Percentiles rank a stretch among this genome's conserved stretches.
phyloP scores from a whole-genome alignment of 2,113 vertebrate species.

The Candoia aspera region DNA sequence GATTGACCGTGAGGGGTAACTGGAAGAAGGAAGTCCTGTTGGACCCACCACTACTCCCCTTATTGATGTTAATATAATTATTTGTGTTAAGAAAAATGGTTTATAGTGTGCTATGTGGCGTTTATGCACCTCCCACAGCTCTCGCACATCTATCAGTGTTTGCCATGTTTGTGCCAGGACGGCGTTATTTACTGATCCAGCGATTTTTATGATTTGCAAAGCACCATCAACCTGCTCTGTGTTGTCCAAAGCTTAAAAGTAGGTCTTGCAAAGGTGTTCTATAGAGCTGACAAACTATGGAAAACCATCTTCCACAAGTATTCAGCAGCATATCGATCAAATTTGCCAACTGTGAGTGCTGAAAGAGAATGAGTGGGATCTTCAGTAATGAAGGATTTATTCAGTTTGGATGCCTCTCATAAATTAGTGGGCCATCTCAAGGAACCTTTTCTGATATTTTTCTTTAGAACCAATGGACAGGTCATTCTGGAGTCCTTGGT shows the following conservation, averaged over 20 bases:
- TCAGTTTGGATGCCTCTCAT: background rate
- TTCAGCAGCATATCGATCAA: background rate
- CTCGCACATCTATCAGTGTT: background rate
- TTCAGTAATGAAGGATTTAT: background rate
- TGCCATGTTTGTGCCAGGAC: background rate
- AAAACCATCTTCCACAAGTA: no score
- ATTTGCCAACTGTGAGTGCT: background rate
- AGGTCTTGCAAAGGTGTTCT: background rate
- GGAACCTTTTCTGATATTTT: background rate
- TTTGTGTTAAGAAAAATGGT: background rate
- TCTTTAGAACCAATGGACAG: background rate
- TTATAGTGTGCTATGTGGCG: no score
- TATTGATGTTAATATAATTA: conserved; percentile 17
- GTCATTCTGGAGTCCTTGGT: no score
- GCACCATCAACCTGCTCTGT: background rate
- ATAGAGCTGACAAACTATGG: background rate
- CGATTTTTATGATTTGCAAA: background rate
- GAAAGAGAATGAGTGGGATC: background rate
- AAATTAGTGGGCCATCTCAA: background rate
- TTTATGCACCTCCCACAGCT: background rate
- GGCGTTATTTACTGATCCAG: background rate
- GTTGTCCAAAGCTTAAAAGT: background rate
- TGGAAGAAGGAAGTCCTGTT: background rate
- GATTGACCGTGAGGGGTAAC: background rate
- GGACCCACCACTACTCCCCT: background rate